Percentiles rank a stretch among this genome's conserved stretches.
phyloP scores from a whole-genome alignment of 2,888 invertebrate genomes.

The Drosophila cracens region DNA sequence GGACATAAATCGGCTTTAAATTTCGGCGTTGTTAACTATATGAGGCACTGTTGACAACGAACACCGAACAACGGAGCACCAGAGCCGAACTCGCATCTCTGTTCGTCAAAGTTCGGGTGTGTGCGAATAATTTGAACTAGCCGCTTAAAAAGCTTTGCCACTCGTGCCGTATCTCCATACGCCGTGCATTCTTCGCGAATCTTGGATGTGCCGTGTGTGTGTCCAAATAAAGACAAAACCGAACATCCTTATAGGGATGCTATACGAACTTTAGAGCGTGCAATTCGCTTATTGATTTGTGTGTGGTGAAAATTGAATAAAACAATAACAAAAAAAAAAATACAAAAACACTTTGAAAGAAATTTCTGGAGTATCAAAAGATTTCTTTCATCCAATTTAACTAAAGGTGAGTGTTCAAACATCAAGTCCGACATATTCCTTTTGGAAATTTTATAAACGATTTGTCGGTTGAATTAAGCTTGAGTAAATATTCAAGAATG shows the following conservation, averaged over 20 bases:
- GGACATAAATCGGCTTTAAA: constrained; percentile 42
- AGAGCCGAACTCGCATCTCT: constrained; percentile 56
- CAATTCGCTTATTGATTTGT: constrained; percentile 19
- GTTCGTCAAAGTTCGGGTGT: constrained; percentile 50
- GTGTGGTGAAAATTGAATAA: constrained; percentile 30
- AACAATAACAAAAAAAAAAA: background rate
- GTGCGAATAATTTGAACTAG: constrained; percentile 68
- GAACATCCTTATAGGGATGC: constrained; percentile 59
- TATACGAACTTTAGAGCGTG: constrained; percentile 48
- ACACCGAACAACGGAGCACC: constrained; percentile 59
- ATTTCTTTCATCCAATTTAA: background rate
- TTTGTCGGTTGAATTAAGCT: background rate
- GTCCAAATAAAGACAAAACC: constrained; percentile 12
- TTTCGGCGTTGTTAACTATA: constrained; percentile 73
- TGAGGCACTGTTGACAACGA: constrained; percentile 80
- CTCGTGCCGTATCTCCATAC: constrained; percentile 68
- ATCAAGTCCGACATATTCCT: background rate
- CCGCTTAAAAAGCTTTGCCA: constrained; percentile 73
- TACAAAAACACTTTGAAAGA: constrained; percentile 1
- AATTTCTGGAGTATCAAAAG: constrained; percentile 13
- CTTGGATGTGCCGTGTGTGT: constrained; percentile 69
- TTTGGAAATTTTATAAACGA: background rate
- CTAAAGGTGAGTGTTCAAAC: constrained; percentile 21
- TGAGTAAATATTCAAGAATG: background rate
- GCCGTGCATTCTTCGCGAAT: constrained; percentile 73